Conservation (phyloP, 2,888 invertebrate genomes). For the Pseudanteris insignis region DNA sequence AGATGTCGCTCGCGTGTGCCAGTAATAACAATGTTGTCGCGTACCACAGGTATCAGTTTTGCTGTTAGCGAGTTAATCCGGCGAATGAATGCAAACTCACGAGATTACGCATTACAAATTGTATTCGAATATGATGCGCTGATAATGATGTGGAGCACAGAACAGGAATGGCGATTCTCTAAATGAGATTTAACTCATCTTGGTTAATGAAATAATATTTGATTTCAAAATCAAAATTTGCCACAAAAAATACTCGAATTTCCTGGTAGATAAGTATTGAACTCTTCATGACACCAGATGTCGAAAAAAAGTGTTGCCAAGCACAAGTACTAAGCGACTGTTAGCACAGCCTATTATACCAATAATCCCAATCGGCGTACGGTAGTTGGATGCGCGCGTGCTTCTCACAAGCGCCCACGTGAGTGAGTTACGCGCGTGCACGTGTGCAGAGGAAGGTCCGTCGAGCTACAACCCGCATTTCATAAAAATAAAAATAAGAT, state of each 20-base stretch:
- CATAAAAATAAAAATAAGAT: too few relatives aligned
- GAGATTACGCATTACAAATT: conserved; percentile 42
- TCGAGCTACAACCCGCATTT: too few relatives aligned
- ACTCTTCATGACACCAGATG: too few relatives aligned
- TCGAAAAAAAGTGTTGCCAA: too few relatives aligned
- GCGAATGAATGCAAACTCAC: conserved; percentile 31
- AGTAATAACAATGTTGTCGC: not conserved
- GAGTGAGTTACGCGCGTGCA: too few relatives aligned
- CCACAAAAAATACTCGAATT: too few relatives aligned
- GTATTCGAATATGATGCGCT: conserved; percentile 17
- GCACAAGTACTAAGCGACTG: conserved; percentile 31
- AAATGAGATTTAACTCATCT: too few relatives aligned
- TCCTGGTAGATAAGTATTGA: too few relatives aligned
- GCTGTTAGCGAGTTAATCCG: conserved; percentile 32
- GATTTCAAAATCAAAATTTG: too few relatives aligned
- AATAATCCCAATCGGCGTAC: conserved; percentile 32
- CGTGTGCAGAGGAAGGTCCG: too few relatives aligned
- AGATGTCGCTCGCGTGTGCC: not conserved
- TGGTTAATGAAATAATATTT: too few relatives aligned
- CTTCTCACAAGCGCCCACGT: not conserved
- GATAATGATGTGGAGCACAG: conserved; percentile 28
- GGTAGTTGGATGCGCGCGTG: not conserved
- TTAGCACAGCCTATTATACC: conserved; percentile 29
- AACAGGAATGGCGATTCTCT: too few relatives aligned
- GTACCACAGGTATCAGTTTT: conserved; percentile 31